Conservation (phyloP, 2,888 invertebrate species). For the Hypomecis atomaria region DNA sequence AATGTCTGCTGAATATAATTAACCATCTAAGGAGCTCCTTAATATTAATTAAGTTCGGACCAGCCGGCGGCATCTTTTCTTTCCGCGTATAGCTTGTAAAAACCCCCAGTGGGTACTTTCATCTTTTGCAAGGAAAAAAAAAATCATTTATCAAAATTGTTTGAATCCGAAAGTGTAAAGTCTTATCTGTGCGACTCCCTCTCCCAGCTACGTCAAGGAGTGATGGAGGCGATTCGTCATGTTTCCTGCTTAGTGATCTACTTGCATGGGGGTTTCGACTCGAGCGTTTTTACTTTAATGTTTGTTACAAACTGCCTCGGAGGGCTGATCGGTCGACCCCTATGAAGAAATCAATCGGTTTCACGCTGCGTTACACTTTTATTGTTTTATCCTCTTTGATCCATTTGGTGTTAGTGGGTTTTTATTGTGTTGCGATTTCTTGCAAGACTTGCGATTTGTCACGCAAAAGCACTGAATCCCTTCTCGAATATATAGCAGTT, state of each 20-base stretch:
- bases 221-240: slow-evolving; percentile 78
- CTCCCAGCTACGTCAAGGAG: slow-evolving; percentile 63
- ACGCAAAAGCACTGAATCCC: slow-evolving; percentile 19
- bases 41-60: slow-evolving; percentile 55
- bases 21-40: slow-evolving; percentile 62
- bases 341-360: slow-evolving; percentile 65
- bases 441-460: slow-evolving; percentile 35
- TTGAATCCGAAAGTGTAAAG: slow-evolving; percentile 57
- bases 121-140: slow-evolving; percentile 42
- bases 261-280: slow-evolving; percentile 57
- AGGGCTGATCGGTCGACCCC: slow-evolving; percentile 54
- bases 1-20: slow-evolving; percentile 74
- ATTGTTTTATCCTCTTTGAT: slow-evolving; percentile 63
- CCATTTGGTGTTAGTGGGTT: slow-evolving; percentile 41
- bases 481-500: slow-evolving; percentile 6
- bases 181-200: slow-evolving; percentile 66
- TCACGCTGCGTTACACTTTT: slow-evolving; percentile 59
- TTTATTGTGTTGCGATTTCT: slow-evolving; percentile 34
- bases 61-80: slow-evolving; percentile 40
- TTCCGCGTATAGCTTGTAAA: slow-evolving; percentile 30
- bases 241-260: slow-evolving; percentile 72
- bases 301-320: slow-evolving; percentile 55
- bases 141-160: slow-evolving; percentile 56
- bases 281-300: slow-evolving; percentile 57
- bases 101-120: slow-evolving; percentile 20